Evolutionary conservation across 2,797 vertebrate genomes (phyloP).

Genomic region (Microhierax caerulescens): DNA sequence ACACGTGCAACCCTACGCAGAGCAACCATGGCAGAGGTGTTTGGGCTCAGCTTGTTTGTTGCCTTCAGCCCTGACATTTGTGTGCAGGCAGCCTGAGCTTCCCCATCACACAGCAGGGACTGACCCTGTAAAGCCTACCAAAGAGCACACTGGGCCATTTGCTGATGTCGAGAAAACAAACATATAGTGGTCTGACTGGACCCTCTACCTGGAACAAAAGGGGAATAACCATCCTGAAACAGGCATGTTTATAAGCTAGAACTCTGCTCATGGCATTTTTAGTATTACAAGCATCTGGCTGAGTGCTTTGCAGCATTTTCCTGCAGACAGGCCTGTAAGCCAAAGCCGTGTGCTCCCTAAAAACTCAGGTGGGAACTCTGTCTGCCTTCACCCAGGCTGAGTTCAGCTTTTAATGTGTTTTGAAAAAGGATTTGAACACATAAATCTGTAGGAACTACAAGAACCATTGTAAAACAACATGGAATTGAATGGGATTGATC

Average conservation of each 20-base stretch:
- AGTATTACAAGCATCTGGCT: not conserved
- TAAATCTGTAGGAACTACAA: not conserved
- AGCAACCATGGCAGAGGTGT: not conserved
- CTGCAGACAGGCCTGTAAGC: not conserved
- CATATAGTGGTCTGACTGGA: not conserved
- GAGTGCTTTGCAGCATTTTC: not conserved
- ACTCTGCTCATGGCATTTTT: not conserved
- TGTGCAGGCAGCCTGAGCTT: not conserved
- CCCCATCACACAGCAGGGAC: rapidly evolving
- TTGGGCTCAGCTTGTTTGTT: not conserved
- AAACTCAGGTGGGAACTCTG: not conserved
- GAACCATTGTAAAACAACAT: not conserved
- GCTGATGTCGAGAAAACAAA: not conserved
- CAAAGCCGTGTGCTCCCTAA: not conserved
- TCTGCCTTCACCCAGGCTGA: not conserved
- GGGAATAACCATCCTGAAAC: not conserved
- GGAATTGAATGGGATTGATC: not conserved
- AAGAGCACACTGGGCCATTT: not conserved
- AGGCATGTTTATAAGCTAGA: not conserved
- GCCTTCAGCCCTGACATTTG: not conserved
- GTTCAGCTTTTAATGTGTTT: not conserved
- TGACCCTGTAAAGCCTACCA: not conserved
- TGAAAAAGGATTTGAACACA: not conserved
- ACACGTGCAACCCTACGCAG: rapidly evolving
- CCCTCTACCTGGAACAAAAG: not conserved